Conservation (phyloP, 2,113 vertebrate species). For the Deroptyus accipitrinus region DNA sequence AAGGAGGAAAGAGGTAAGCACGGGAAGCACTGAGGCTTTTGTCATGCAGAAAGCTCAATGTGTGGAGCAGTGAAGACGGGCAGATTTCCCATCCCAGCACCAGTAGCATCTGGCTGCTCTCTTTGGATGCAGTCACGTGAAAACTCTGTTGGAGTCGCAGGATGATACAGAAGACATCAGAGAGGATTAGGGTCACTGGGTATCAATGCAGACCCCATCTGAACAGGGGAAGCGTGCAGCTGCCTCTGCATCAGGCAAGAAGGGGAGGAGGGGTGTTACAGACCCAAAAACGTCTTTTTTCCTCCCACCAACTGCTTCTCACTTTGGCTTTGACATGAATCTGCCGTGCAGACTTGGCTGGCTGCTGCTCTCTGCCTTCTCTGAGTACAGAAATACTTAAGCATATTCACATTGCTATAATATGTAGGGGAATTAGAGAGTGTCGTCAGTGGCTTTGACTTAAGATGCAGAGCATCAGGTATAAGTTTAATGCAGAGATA, state of each 20-base stretch:
- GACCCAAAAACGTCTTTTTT: not conserved
- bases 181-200: conserved; percentile 24
- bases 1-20: not conserved
- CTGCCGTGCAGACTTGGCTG: not conserved
- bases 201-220: not conserved
- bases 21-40: not conserved
- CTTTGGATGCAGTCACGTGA: conserved; percentile 25
- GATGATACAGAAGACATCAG: not conserved
- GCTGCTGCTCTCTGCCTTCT: not conserved
- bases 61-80: not conserved
- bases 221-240: not conserved
- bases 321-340: conserved; percentile 4
- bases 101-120: not conserved
- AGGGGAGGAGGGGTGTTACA: not conserved
- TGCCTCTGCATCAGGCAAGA: not conserved
- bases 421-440: conserved; percentile 17
- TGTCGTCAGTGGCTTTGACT: conserved; percentile 16
- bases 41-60: not conserved
- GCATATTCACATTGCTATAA: conserved; percentile 35
- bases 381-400: conserved; percentile 27
- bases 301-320: not conserved
- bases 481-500: conserved; percentile 17
- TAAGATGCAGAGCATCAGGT: not conserved
- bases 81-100: not conserved
- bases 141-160: rapidly evolving